Evolutionary conservation across 2,113 vertebrate species (phyloP).

Genomic region (Podarcis muralis): DNA sequence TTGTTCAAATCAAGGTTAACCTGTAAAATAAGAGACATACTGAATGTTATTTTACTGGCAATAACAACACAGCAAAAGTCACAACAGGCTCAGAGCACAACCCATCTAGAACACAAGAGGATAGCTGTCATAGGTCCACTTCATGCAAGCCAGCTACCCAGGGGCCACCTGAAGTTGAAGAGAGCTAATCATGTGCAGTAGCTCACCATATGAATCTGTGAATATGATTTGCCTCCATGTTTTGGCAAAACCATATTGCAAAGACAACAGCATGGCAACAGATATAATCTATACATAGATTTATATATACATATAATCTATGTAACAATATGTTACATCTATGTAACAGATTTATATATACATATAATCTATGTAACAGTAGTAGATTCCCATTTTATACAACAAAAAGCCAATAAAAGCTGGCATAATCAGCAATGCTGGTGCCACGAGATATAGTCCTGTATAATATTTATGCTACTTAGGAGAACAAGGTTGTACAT

Average conservation of each 20-base stretch:
- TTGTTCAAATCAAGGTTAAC: accelerated
- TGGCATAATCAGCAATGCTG: neutral
- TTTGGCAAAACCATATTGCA: neutral
- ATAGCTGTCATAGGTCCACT: neutral
- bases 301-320: no score
- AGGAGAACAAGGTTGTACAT: neutral
- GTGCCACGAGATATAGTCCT: neutral
- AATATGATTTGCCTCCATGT: neutral
- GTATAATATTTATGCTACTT: neutral
- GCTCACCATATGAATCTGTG: no score
- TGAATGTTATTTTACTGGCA: neutral
- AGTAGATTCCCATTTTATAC: neutral
- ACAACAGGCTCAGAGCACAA: neutral
- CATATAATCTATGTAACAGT: no score
- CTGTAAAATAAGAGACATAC: neutral
- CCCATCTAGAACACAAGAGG: neutral
- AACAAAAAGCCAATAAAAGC: no score
- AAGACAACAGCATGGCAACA: neutral
- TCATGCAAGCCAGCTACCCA: neutral
- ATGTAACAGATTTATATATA: no score
- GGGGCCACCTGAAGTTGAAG: neutral
- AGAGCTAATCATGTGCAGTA: neutral
- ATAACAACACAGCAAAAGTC: neutral
- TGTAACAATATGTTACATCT: neutral
- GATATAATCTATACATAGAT: no score